Base-by-base conservation (phyloP, 2,888 invertebrate species). In the Cephus sareptanus region DNA sequence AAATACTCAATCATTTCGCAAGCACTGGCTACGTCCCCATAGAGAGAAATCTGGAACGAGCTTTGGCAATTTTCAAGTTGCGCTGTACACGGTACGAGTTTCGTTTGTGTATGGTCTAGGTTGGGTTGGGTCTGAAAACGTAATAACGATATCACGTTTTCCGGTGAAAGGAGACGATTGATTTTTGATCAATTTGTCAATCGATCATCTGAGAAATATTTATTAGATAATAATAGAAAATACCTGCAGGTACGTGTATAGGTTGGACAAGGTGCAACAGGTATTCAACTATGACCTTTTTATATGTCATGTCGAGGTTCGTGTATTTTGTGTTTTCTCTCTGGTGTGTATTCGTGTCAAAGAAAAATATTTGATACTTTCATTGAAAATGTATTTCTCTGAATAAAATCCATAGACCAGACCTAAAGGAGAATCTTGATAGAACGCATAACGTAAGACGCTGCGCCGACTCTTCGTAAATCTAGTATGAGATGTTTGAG, bases 1-100 rank as follows among this genome's bases (percentile, higher is more conserved):
- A 76, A 77, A 80, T 79, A 80, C 80, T 76, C 79, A 80, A 81
- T 81, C 80, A 79, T 75, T 74, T 79, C 69, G 37, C 73, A n/a
- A 33, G 31, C 23, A 12, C 37, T 68, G 70, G 2, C 34, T 15
- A n/a, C 30, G 70, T 74, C 40, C 15, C 15, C 15, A 15, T 40
- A 15, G 40, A 40, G 40, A 40, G 15, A 40, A 40, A 40, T 15
- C 40, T 6, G 15, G 40, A 40, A 40, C 40, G 40, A 40, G 40
- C 40, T 40, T 40, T 40, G 15, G 6, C 40, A 40, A 40, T 40
- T 40, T 40, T 40, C 40, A 40, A 40, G 40, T 40, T 15, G 40
- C 40, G 6, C 40, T 15, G 4, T 15, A 40, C 6, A 15, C 40
- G 40, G 15, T 40, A 40, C 40, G 6, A 40, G 40, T 40, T 40